Percentiles rank a stretch among this genome's conserved stretches.
Evolutionary conservation across 2,797 vertebrate genomes (phyloP).

Genomic region (Chelonia mydas): DNA sequence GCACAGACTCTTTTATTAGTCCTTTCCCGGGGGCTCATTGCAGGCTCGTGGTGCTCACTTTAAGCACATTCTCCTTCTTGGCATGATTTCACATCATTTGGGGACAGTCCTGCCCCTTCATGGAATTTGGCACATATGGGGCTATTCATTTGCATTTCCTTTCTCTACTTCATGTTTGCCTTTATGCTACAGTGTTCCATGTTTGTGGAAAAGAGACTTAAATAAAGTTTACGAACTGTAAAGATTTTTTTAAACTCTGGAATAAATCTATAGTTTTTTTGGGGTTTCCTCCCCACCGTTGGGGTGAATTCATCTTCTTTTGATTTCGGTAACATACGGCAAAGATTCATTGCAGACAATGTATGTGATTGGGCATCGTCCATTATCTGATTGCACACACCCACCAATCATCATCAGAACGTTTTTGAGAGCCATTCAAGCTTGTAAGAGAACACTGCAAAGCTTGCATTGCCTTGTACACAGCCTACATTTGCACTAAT

Average conservation of each 20-base stretch:
- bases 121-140: background rate
- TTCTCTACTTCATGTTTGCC: background rate
- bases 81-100: background rate
- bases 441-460: background rate
- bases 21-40: background rate
- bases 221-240: background rate
- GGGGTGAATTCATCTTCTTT: background rate
- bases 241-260: background rate
- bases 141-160: background rate
- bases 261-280: background rate
- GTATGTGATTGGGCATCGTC: background rate
- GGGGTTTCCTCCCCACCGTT: accelerated
- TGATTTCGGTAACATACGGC: background rate
- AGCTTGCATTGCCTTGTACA: background rate
- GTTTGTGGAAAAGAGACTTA: background rate
- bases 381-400: background rate
- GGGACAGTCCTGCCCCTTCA: background rate
- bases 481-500: background rate
- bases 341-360: background rate
- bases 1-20: background rate
- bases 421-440: background rate
- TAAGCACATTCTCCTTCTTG: background rate
- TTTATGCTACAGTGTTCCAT: background rate
- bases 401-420: background rate
- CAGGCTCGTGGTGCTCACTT: too few species aligned